Base-by-base conservation (phyloP, 1,140 invertebrate genomes). In the Meloidogyne hapla region DNA sequence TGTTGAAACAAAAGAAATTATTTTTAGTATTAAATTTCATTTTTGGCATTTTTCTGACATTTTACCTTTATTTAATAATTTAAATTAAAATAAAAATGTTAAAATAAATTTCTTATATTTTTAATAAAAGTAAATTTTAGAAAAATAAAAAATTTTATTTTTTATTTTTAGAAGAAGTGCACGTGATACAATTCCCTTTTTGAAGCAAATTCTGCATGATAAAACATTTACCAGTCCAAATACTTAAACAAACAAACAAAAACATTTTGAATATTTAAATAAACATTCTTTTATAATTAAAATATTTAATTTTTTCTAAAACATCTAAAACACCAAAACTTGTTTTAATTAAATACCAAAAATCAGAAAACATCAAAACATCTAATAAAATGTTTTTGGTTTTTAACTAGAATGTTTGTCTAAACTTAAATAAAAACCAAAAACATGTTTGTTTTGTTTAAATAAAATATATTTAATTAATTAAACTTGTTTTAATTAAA, bases 181-280 rank as follows among this genome's bases (percentile, higher is more conserved):
- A n/a, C 48, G 48, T n/a, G 48, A 56, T 56, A 56, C 48, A 56
- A n/a, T 56, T 56, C 48, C 48, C 18, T 56, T 56, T 56, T 56
- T 56, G 48, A 56, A 56, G n/a, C 48, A 56, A 56, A 18, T 56
- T 56, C n/a, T 56, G 0, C 48, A 56, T n/a, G 48, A 56, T 18
- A 56, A 56, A 56, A 56, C 48, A 56, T 56, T 56, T 56, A n/a
- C 48, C n/a, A 56, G n/a, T 56, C 48, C 48, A 56, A 56, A 56
- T 56, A 56, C 48, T n/a, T 56, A 13, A 56, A 18, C 8, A 18
- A 56, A 56, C 4, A 15, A n/a, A 4, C 5, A 56, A 56, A 56
- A 56, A n/a, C 5, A n/a, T 56, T 56, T 56, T 6, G 8, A 15
- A 15, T 15, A 45, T 6, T 45, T 15, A 45, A 45, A 45, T n/a